These are phyloP conservation scores for Brenthis hecate DNA, from an alignment of 2,888 invertebrate species.

Conservation along the genomic window DNA sequence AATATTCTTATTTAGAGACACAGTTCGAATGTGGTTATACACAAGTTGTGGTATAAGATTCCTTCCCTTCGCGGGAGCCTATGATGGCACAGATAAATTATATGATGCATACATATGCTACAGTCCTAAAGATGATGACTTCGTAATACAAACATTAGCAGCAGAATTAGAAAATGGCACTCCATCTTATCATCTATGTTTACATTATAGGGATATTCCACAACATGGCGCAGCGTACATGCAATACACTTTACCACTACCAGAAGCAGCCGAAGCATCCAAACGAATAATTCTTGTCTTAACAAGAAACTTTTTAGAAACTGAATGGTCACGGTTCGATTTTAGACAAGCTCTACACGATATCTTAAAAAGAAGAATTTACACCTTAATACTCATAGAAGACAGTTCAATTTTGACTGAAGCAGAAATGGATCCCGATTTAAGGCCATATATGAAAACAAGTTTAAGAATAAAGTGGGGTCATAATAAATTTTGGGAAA, in stretches of 20 bases:
- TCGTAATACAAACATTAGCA: slow-evolving; percentile 92
- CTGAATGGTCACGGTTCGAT: slow-evolving; percentile 96
- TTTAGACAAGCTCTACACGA: slow-evolving; percentile 94
- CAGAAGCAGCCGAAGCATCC: slow-evolving; percentile 94
- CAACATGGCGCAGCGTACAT: slow-evolving; percentile 86
- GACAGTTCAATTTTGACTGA: slow-evolving; percentile 90
- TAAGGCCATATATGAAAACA: slow-evolving; percentile 93
- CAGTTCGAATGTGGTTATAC: slow-evolving; percentile 93
- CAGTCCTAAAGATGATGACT: slow-evolving; percentile 95
- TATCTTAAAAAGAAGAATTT: slow-evolving; percentile 90
- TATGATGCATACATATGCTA: slow-evolving; percentile 97
- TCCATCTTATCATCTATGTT: slow-evolving; percentile 90
- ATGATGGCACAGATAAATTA: slow-evolving; percentile 92
- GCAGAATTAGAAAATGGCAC: slow-evolving; percentile 92
- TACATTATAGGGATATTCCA: slow-evolving; percentile 93
- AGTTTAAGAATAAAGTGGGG: slow-evolving; percentile 93
- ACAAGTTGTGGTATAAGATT: slow-evolving; percentile 92
- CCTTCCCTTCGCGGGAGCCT: slow-evolving; percentile 86
- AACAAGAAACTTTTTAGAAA: slow-evolving; percentile 93
- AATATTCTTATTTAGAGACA: slow-evolving; percentile 92
- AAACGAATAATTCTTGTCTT: slow-evolving; percentile 92
- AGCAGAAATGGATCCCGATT: slow-evolving; percentile 92
- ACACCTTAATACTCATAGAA: slow-evolving; percentile 93
- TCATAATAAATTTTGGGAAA: slow-evolving; percentile 97
- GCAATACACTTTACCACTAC: slow-evolving; percentile 87